These are phyloP conservation scores for Euphydryas editha DNA, from an alignment of 2,888 invertebrate species.

Conservation along the genomic window DNA sequence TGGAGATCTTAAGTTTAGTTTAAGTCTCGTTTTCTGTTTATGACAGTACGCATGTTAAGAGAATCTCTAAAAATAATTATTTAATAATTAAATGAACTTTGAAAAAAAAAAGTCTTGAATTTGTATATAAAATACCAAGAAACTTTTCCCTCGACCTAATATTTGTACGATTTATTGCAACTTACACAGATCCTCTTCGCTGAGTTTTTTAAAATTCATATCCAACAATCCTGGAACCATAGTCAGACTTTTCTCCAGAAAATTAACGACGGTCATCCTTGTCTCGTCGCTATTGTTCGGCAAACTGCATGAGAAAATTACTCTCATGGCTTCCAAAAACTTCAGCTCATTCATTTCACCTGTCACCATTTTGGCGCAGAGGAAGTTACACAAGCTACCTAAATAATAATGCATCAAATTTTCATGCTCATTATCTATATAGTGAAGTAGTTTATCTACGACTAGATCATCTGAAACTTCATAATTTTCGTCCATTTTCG, in stretches of 20 bases:
- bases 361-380: slow-evolving; percentile 47
- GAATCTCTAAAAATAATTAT: too few species aligned
- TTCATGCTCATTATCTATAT: slow-evolving; percentile 59
- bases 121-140: too few species aligned
- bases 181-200: slow-evolving; percentile 53
- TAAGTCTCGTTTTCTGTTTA: too few species aligned
- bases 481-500: slow-evolving; percentile 42
- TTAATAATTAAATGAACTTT: too few species aligned
- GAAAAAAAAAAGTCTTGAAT: too few species aligned
- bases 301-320: slow-evolving; percentile 57
- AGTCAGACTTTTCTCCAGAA: slow-evolving; percentile 54
- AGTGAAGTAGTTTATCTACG: slow-evolving; percentile 53
- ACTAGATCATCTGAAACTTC: slow-evolving; percentile 48
- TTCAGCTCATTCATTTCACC: slow-evolving; percentile 23
- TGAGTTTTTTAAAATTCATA: slow-evolving; percentile 41
- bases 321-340: slow-evolving; percentile 54
- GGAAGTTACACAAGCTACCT: slow-evolving; percentile 55
- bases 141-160: neutral
- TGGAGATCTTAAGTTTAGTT: too few species aligned
- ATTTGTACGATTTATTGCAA: neutral
- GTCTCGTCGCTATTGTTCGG: slow-evolving; percentile 58
- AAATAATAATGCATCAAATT: slow-evolving; percentile 65
- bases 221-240: slow-evolving; percentile 41
- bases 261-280: slow-evolving; percentile 55
- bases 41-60: too few species aligned